phyloP scores from a whole-genome alignment of 1,140 invertebrate species.

The Hylyphantes graminicola region DNA sequence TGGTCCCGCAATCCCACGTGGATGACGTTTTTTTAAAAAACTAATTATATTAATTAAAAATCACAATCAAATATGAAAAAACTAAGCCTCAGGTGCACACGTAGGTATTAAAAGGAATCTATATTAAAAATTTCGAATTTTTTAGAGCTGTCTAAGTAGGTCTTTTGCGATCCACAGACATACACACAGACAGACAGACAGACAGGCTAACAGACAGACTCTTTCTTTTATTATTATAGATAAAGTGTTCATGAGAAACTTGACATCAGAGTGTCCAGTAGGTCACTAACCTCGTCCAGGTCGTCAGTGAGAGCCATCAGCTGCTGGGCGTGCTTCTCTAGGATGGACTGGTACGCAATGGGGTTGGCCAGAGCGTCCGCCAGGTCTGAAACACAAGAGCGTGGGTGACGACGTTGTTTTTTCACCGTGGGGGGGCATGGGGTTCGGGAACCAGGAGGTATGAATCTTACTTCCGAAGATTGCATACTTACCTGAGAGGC shows the following conservation, averaged over 20 bases:
- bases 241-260: background rate
- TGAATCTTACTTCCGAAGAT: background rate
- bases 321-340: conserved; percentile 91
- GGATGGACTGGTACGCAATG: conserved; percentile 94
- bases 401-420: background rate
- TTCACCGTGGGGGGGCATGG: background rate
- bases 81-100: too few species aligned
- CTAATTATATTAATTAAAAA: too few species aligned
- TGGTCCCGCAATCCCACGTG: too few species aligned
- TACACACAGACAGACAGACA: too few species aligned
- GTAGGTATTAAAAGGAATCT: too few species aligned
- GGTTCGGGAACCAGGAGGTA: background rate
- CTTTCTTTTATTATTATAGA: background rate
- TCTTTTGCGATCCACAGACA: too few species aligned
- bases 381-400: conserved; percentile 74
- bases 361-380: conserved; percentile 97
- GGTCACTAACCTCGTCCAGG: conserved; percentile 72
- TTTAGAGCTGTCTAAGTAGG: too few species aligned
- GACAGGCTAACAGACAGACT: too few species aligned
- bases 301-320: conserved; percentile 87
- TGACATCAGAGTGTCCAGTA: background rate
- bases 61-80: too few species aligned
- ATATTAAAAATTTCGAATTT: too few species aligned
- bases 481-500: conserved; percentile 74
- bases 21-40: too few species aligned